These are phyloP conservation scores for Ormyrus rosae DNA, from an alignment of 2,888 invertebrate genomes.

Conservation along the genomic window DNA sequence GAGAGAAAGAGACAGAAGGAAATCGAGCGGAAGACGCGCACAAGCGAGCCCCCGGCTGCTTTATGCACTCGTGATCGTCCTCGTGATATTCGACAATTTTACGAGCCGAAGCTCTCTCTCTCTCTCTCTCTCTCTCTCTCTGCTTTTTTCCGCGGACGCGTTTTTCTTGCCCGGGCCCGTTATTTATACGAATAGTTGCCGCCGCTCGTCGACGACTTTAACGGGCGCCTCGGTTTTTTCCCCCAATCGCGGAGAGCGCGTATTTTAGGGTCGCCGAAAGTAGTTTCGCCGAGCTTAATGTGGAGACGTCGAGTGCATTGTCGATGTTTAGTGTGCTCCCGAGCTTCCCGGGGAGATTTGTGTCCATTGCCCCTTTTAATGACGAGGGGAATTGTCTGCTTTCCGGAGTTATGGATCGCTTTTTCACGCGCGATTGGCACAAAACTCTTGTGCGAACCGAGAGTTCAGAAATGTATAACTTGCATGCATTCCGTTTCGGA, in stretches of 20 bases:
- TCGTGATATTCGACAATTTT: slow-evolving; percentile 49
- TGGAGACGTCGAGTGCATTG: too few species aligned
- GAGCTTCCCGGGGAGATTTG: too few species aligned
- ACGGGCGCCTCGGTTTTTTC: slow-evolving; percentile 12
- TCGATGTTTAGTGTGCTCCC: too few species aligned
- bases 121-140: slow-evolving; percentile 19
- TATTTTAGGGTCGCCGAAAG: too few species aligned
- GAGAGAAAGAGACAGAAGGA: slow-evolving; percentile 7
- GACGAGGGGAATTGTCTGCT: too few species aligned
- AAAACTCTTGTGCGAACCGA: too few species aligned
- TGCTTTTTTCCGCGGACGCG: slow-evolving; percentile 12
- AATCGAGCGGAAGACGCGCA: slow-evolving; percentile 41
- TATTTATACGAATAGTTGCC: slow-evolving; percentile 11
- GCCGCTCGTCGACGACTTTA: slow-evolving; percentile 8
- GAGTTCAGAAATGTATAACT: too few species aligned
- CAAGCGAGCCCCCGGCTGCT: slow-evolving; percentile 27
- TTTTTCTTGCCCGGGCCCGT: slow-evolving; percentile 5
- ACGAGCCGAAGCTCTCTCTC: slow-evolving; percentile 21
- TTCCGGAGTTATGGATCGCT: too few species aligned
- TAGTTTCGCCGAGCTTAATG: too few species aligned
- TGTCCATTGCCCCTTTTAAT: too few species aligned
- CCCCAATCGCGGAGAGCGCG: not conserved
- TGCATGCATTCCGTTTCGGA: too few species aligned
- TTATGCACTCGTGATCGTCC: slow-evolving; percentile 51
- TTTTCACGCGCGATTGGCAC: too few species aligned